Evolutionary conservation across 1,140 invertebrate species (phyloP), one percentile per base, ranked within the genome.

Genomic region (Leptonema lineaticorne): DNA sequence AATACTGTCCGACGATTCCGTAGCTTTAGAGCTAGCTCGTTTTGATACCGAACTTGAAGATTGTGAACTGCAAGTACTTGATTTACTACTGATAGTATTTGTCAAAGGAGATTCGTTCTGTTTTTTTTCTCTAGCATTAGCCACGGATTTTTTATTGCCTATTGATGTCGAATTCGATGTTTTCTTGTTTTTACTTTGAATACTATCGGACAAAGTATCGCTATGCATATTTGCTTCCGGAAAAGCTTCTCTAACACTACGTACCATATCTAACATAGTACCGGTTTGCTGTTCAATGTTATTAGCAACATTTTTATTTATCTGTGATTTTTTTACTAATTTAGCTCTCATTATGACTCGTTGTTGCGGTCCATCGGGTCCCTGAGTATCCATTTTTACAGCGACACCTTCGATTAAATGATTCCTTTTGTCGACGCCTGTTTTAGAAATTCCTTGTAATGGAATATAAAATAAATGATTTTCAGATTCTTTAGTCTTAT

Each of bases 381-480:
- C 87, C 71, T 89, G 85, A 0, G 86, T 85, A 9, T 85, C 87
- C 20, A 89, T 75, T 74, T 89, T 89, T 2, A 88, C 86, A 1
- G 87, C 86, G 0, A 89, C 87, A 1, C 87, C 88, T 70, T 89
- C 87, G 63, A 89, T 88, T 20, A 86, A 71, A 63, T 84, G 82
- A 63, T 83, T 79, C 2, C 79, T 77, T 76, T 78, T 26, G 70
- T 78, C 81, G 20, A 77, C 78, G 0, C 79, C 82, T 11, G 79
- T 81, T 16, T 78, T 78, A 1, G 81, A 81, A 0, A 82, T 80
- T 7, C 85, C 82, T 74, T 88, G 86, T 1, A 89, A 71, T 0
- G 89, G 89, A 75, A 90, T 88, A 67, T 90, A 90, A 75, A 90
- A 90, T n/a, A 88, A 78, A 48, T 88, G 86, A 14, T 86, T 85